Base-by-base conservation (phyloP, 2,797 vertebrate genomes). In the Sebastes vulpes region DNA sequence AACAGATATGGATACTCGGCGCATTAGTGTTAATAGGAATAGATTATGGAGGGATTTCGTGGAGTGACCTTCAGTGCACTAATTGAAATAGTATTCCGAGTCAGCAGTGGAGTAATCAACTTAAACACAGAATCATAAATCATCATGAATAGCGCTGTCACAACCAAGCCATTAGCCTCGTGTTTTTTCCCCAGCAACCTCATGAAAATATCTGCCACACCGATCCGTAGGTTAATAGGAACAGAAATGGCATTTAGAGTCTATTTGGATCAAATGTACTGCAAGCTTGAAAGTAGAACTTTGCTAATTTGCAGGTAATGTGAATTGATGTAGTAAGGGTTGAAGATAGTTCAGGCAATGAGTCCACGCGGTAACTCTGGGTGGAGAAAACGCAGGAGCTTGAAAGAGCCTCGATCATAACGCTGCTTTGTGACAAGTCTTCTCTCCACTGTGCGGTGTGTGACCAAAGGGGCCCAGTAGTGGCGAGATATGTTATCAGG, bases 81-180 rank as follows among this genome's bases (percentile, higher is more conserved):
- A 99, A 99, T 99, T 99, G 99, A 99, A 99, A 99, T 99, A 99
- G 98, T 99, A 99, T 98, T 99, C 98, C 97, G 98, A 99, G 98
- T 99, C 98, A 99, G 99, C 99, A 99, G 97, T 97, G 96, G 97
- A 98, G 97, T 99, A 99, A 99, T 99, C 99, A 99, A 99, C 98
- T 99, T 99, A 99, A 99, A 99, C 99, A 99, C 96, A 97, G 98
- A 98, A 98, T 99, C 98, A 99, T 99, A 99, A 99, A 99, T 99
- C 99, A 99, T 99, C 97, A 98, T 99, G 98, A 99, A 98, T 98
- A 98, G 98, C 96, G 98, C 98, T 99, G 99, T 99, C 99, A 99
- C 98, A 98, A 97, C 96, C 96, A 96, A 97, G 94, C 97, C 97
- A 97, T 98, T 98, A 99, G 98, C 97, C 97, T 96, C 96, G 96